Evolutionary conservation across 2,113 vertebrate genomes (phyloP).

Genomic region (Coptodon bakossiorum): DNA sequence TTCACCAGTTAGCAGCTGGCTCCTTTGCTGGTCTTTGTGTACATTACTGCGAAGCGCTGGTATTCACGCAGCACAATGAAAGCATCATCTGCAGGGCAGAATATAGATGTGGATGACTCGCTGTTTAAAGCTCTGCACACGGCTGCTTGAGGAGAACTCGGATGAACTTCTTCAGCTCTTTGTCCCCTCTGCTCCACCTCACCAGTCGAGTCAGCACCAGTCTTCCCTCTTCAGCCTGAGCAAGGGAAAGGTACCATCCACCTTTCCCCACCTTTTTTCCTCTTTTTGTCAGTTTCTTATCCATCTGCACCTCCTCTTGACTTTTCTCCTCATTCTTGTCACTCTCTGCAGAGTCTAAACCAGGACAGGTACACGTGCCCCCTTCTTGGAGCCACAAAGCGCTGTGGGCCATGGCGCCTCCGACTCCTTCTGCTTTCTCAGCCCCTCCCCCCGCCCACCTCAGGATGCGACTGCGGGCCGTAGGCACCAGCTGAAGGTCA

Average conservation of each 20-base stretch:
- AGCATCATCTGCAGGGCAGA: background rate
- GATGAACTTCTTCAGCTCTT: conserved; percentile 73
- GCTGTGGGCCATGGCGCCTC: conserved; percentile 58
- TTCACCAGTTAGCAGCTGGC: background rate
- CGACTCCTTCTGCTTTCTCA: conserved; percentile 51
- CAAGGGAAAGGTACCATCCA: conserved; percentile 61
- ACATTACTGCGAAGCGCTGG: background rate
- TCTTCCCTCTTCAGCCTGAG: conserved; percentile 54
- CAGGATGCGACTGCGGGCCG: conserved; percentile 62
- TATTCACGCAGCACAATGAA: background rate
- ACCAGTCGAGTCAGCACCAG: conserved; percentile 68
- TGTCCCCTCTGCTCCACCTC: conserved; percentile 67
- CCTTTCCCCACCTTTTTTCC: background rate
- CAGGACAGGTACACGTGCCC: conserved; percentile 63
- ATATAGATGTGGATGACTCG: rapidly evolving
- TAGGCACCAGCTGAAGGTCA: conserved; percentile 68
- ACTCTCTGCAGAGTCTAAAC: conserved; percentile 44
- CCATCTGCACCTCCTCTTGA: background rate
- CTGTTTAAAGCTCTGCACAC: conserved; percentile 48
- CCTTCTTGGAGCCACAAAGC: conserved; percentile 71
- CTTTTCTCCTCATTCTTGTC: background rate
- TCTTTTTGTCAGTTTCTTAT: background rate
- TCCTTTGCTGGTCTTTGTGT: background rate
- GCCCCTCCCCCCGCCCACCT: conserved; percentile 57
- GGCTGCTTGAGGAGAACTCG: conserved; percentile 61